phyloP scores from a whole-genome alignment of 2,888 invertebrate species.

The Parasteatoda lunata region DNA sequence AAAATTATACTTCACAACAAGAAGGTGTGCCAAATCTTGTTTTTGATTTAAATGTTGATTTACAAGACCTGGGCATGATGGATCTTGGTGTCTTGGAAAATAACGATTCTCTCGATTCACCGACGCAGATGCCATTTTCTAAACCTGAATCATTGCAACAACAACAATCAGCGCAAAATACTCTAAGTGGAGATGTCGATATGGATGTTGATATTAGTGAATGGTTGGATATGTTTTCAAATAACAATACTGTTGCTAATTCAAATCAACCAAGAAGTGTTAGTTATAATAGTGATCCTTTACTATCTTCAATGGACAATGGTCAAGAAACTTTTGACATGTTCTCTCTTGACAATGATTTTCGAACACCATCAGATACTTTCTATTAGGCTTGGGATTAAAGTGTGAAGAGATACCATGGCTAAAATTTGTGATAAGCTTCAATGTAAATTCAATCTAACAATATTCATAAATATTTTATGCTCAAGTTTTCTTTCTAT shows the following conservation, averaged over 20 bases:
- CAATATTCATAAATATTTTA: background rate
- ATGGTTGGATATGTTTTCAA: conserved; percentile 56
- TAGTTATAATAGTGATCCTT: conserved; percentile 54
- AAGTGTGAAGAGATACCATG: conserved; percentile 57
- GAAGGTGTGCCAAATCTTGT: conserved; percentile 74
- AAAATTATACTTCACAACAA: background rate
- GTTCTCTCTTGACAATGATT: conserved; percentile 66
- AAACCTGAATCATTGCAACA: background rate
- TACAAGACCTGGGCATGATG: conserved; percentile 80
- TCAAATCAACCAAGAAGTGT: conserved; percentile 13
- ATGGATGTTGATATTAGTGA: conserved; percentile 62
- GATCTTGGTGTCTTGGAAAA: conserved; percentile 73
- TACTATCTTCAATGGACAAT: conserved; percentile 51
- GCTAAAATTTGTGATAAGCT: conserved; percentile 29
- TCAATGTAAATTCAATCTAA: background rate
- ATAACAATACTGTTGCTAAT: conserved; percentile 31
- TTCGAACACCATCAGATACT: conserved; percentile 54
- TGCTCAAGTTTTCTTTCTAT: background rate
- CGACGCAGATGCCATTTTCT: background rate
- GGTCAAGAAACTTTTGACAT: conserved; percentile 62
- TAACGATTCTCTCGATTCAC: conserved; percentile 17
- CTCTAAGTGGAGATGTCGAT: conserved; percentile 36
- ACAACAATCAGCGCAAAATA: background rate
- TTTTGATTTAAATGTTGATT: conserved; percentile 80
- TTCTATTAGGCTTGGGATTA: conserved; percentile 57